Base-by-base conservation (phyloP, 2,113 vertebrate species). In the Fulmarus glacialis region DNA sequence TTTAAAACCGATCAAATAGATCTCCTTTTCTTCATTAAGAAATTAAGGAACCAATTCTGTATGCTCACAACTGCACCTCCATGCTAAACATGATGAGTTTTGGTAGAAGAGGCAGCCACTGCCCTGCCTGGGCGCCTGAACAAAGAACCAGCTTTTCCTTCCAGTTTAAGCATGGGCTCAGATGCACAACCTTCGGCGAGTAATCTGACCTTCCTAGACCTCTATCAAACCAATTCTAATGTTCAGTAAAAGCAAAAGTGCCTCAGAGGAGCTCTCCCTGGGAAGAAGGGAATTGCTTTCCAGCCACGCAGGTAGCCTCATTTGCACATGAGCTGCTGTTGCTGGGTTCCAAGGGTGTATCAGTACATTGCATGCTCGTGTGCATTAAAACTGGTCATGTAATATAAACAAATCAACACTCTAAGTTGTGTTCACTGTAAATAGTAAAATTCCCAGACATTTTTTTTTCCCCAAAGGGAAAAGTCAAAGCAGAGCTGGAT, bases 331-430 rank as follows among this genome's bases (percentile, higher is more conserved):
- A 79, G 36, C 43, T 32, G 59, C 52, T 81, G n/a, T 17, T 56
- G 36, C 60, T 58, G 36, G 3, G 42, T 82, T 90, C 38, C 75
- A 64, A 2, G 74, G 59, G 45, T 26, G 2, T 36, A 18, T 40
- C 63, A 10, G 56, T 55, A 15, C 23, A 4, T n/a, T 75, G 23
- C 20, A 8, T 11, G 11, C 62, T 58, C 0, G 0, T 19, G 48
- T 80, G 72, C 42, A 10, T 75, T 82, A 13, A 59, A 5, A 20
- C 26, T 72, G 50, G 13, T 20, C 42, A 2, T 53, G 48, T 15
- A 38, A 43, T 38, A 40, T 11, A 13, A 82, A 75, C 6, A n/a
- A 45, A 63, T 58, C 4, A 29, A 16, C 9, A 5, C 15, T 80
- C 22, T 29, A 36, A 27, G 1, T 56, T n/a, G 12, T 72, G 29